Evolutionary conservation across 2,113 vertebrate genomes (phyloP), one percentile per base, ranked within the genome.

Genomic region (Gymnogyps californianus): DNA sequence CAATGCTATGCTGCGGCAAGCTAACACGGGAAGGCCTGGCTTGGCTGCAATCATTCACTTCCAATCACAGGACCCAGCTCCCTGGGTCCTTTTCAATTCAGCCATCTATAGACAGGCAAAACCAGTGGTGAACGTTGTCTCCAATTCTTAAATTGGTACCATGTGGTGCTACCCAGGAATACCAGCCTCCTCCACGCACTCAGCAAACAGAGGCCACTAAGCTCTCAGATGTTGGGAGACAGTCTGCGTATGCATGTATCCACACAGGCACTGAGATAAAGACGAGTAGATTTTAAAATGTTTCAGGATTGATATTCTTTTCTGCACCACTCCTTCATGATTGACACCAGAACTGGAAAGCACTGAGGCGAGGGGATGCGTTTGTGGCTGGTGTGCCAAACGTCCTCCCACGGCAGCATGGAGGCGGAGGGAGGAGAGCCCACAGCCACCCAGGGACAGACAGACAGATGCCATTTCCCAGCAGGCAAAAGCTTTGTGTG

Each of bases 201-300:
- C 36, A 34, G 36, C 42, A 71, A 81, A 54, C 1, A 2, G 17
- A 80, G 18, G 24, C 19, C 54, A 51, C 70, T 7, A 69, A 34
- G 46, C 3, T 67, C 42, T 52, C 47, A 19, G 6, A 0, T 4
- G 6, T 8, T 15, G 26, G 65, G 24, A 64, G 32, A 36, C 32
- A 38, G 11, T 25, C 46, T 38, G 16, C 2, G 0, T 22, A 3
- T 2, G 6, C 6, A 1, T 2, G 7, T 16, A 46, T 17, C n/a
- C 49, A 74, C 47, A 59, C 26, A 65, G 55, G 18, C 47, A 44
- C 32, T 0, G 15, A 77, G n/a, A 20, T 13, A 29, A 57, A 81
- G 8, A 44, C 0, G 2, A 77, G 28, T 1, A 1, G 21, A 77
- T 82, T 85, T 84, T 40, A 9, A 82, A 59, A 25, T 8, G 3